Base-by-base conservation (phyloP, 1,140 invertebrate genomes). In the Nylanderia fulva region DNA sequence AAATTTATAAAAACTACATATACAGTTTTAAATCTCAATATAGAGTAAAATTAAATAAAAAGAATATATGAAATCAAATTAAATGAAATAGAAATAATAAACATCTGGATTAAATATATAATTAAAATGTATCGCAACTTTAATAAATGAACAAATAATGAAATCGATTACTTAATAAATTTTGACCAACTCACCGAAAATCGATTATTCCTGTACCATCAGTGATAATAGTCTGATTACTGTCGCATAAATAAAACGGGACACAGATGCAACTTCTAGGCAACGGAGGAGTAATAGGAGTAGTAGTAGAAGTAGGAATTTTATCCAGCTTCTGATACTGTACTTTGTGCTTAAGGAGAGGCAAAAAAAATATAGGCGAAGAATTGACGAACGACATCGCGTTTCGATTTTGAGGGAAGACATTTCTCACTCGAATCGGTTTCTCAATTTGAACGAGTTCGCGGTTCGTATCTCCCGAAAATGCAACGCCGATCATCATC, bases 171-270 rank as follows among this genome's bases (percentile, higher is more conserved):
- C 24, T 24, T 8, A 45, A 15, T 2, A 0, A 63, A 61, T 54
- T 58, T 24, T 27, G 1, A 45, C n/a, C 9, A 52, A 86, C 89
- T 91, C 84, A 94, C 93, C 96, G 91, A 5, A 96, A 89, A 86
- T 96, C 95, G 79, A 96, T 95, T 4, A 95, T 83, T 18, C 95
- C 95, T 45, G 92, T 71, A 0, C 95, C 95, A 88, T 96, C 95
- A 2, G 93, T 95, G 24, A 95, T 94, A 7, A 96, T 94, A 3
- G 95, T 94, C 36, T 87, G 87, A 27, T 95, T 96, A 36, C 93
- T 88, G 39, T 94, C 88, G 72, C 96, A 96, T 9, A 95, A 92
- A 88, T 96, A 96, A 86, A 95, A 96, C 6, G 95, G 95, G 0
- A 95, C 95, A 83, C 95, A 96, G 33, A 92, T 88, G 80, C 95